A percentile compares a stretch with the other conserved stretches of the same genome.
Conservation (phyloP, 2,888 invertebrate species). For the Eledona agricola region DNA sequence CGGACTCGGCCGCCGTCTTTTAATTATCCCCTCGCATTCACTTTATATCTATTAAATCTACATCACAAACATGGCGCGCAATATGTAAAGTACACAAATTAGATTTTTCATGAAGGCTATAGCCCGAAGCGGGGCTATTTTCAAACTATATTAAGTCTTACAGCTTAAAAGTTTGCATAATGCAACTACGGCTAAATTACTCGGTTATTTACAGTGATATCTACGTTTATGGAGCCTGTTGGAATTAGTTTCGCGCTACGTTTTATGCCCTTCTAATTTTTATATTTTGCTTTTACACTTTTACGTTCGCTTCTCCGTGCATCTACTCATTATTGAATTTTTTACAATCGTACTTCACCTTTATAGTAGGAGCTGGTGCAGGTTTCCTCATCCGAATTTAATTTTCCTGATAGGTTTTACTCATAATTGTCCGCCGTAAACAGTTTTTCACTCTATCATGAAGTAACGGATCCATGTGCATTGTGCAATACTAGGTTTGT, state of each 20-base stretch:
- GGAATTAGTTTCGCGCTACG: conserved; percentile 6
- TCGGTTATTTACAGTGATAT: conserved; percentile 16
- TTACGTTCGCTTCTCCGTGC: too few relatives aligned
- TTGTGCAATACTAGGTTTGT: too few relatives aligned
- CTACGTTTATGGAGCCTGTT: conserved; percentile 13
- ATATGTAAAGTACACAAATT: conserved; percentile 27
- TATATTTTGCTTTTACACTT: too few relatives aligned
- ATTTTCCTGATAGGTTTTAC: too few relatives aligned
- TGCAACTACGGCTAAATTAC: conserved; percentile 17
- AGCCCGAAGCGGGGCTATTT: conserved; percentile 13
- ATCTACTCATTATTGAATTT: too few relatives aligned
- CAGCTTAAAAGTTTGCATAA: conserved; percentile 21
- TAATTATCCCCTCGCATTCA: conserved; percentile 48
- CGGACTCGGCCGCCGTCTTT: conserved; percentile 51
- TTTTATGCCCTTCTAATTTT: too few relatives aligned
- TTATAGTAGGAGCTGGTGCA: too few relatives aligned
- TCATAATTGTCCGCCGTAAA: too few relatives aligned
- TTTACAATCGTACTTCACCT: too few relatives aligned
- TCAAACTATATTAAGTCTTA: conserved; percentile 23
- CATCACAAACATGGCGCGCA: conserved; percentile 38
- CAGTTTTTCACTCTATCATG: too few relatives aligned
- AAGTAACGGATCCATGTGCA: too few relatives aligned
- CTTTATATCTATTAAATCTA: conserved; percentile 47
- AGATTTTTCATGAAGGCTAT: conserved; percentile 23
- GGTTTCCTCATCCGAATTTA: too few relatives aligned